Conservation (phyloP, 2,113 vertebrate species). For the Pogonocichla stellata region DNA sequence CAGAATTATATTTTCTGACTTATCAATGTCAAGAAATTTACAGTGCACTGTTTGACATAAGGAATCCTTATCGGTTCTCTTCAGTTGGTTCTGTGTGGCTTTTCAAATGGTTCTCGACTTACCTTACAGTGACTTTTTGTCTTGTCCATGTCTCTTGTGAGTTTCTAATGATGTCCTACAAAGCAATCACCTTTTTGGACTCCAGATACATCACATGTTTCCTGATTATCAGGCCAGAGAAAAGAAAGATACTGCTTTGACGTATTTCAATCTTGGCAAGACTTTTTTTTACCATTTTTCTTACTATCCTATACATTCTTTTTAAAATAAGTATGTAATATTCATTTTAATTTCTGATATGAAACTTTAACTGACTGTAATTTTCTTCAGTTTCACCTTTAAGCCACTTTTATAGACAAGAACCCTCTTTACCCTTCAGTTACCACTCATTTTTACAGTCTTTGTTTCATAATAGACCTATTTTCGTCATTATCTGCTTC, state of each 20-base stretch:
- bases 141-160: not conserved
- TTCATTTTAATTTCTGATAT: not conserved
- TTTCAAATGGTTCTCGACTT: fast-evolving
- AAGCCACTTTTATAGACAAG: not conserved
- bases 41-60: not conserved
- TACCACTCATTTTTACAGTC: not conserved
- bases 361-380: not conserved
- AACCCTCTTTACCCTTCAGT: not conserved
- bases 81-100: not conserved
- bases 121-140: not conserved
- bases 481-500: not conserved
- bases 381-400: not conserved
- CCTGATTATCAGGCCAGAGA: not conserved
- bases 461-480: not conserved
- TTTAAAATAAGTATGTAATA: not conserved
- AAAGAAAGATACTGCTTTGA: not conserved
- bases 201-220: not conserved
- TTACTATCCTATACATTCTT: not conserved
- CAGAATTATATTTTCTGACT: not conserved
- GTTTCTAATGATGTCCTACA: not conserved
- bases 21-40: not conserved
- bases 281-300: not conserved
- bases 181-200: not conserved
- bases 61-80: not conserved
- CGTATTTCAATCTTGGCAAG: not conserved